phyloP scores from a whole-genome alignment of 2,888 invertebrate species.

The Patella pellucida region DNA sequence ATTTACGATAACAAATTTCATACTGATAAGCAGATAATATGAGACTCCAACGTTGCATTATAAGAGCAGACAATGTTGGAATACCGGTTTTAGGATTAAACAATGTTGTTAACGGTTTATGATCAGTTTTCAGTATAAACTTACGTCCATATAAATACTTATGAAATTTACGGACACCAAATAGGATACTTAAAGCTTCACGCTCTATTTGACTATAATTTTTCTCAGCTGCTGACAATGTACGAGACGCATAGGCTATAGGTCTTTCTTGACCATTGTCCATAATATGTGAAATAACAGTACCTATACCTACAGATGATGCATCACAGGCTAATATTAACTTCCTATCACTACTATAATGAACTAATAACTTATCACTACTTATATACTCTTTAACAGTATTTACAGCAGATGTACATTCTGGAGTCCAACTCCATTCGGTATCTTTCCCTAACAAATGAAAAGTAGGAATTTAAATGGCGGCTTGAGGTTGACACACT shows the following conservation, averaged over 20 bases:
- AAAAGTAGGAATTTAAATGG: too few species aligned
- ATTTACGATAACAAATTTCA: constrained; percentile 56
- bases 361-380: constrained; percentile 9
- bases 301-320: constrained; percentile 41
- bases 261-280: constrained; percentile 50
- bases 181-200: constrained; percentile 68
- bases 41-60: constrained; percentile 54
- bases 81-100: constrained; percentile 58
- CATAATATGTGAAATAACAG: constrained; percentile 50
- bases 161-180: constrained; percentile 68
- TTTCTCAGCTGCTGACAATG: constrained; percentile 67
- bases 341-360: not conserved
- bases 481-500: too few species aligned
- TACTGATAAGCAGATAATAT: constrained; percentile 64
- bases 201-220: constrained; percentile 69
- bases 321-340: constrained; percentile 10
- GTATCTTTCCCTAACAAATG: constrained; percentile 32
- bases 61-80: constrained; percentile 50
- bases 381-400: not conserved
- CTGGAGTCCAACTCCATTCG: constrained; percentile 33
- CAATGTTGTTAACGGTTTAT: constrained; percentile 68
- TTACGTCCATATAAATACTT: constrained; percentile 66
- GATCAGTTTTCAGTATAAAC: constrained; percentile 70
- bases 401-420: not conserved
- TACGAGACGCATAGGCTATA: constrained; percentile 69